A percentile compares a stretch with the other conserved stretches of the same genome.
These are phyloP conservation scores for Sinelater perroti DNA, from an alignment of 2,888 invertebrate species.

Conservation along the genomic window DNA sequence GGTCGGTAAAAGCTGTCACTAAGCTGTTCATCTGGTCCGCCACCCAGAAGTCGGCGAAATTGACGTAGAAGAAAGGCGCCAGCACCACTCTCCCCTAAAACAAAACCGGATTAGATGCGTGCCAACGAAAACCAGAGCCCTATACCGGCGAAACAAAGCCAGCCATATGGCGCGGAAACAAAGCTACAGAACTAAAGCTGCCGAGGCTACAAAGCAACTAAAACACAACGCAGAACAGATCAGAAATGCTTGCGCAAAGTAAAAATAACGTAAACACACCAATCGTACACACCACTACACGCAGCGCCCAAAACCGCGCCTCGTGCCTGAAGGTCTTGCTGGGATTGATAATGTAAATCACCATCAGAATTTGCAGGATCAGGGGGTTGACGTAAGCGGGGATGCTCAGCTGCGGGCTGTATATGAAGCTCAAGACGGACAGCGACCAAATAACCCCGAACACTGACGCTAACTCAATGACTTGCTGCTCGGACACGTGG, in stretches of 20 bases:
- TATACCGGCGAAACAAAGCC: too few relatives aligned
- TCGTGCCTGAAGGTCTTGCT: constrained; percentile 90
- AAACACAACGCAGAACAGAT: neutral
- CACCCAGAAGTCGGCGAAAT: constrained; percentile 98
- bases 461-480: constrained; percentile 93
- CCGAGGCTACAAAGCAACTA: constrained; percentile 2
- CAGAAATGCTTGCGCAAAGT: neutral
- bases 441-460: constrained; percentile 95
- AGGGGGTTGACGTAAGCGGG: constrained; percentile 94
- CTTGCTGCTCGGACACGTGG: constrained; percentile 91
- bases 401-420: constrained; percentile 82
- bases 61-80: constrained; percentile 92
- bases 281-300: constrained; percentile 77
- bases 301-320: constrained; percentile 92
- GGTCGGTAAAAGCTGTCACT: constrained; percentile 87
- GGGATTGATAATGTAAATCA: constrained; percentile 90
- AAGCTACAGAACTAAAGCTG: neutral
- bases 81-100: constrained; percentile 82
- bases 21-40: constrained; percentile 97
- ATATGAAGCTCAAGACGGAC: constrained; percentile 85
- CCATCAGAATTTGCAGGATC: constrained; percentile 81
- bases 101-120: constrained; percentile 29
- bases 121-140: too few relatives aligned
- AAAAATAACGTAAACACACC: constrained; percentile 32
- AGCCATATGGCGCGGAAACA: too few relatives aligned